Evolutionary conservation across 2,888 invertebrate genomes (phyloP), one percentile per base, ranked within the genome.

Genomic region (Dynastes grantii): DNA sequence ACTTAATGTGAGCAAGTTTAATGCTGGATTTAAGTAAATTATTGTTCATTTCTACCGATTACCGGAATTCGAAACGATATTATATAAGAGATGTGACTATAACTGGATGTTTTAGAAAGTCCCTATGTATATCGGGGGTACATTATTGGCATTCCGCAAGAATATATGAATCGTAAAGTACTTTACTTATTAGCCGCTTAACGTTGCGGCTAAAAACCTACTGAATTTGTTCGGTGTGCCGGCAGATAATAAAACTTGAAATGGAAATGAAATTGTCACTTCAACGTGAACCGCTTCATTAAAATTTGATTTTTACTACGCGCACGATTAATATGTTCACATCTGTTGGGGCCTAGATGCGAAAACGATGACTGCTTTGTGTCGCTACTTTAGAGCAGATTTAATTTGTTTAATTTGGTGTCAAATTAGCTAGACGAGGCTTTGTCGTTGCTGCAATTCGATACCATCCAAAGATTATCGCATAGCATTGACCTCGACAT

Each of bases 131-230:
- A 40, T 40, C 49, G 40, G 9, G 37, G 22, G 29, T 32, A 71
- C 5, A 61, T 61, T 61, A 75, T 75, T 61, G 45, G 40, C 73
- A 61, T 58, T 61, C 61, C 27, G 29, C 27, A 61, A 75, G 49
- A 49, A 75, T 75, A 75, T 61, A 49, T 75, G 73, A 75, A 75
- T 63, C 73, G 73, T 75, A 75, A 75, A 75, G 11, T 45, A 8
- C 13, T 29, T 75, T 75, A 49, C 61, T 75, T 61, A 61, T 61
- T 75, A 75, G 61, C 32, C 8, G 71, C 11, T 27, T n/a, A 37
- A 5, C 32, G 45, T n/a, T 55, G 55, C 51, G 11, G n/a, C 53
- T 13, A 16, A 32, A 40, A 49, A 32, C 13, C 51, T 13, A 70
- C 70, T 29, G 53, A 51, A 70, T 32, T 53, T 53, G 70, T 70